Conservation (phyloP, 1,140 invertebrate species). For the Pseudomyrmex gracilis region DNA sequence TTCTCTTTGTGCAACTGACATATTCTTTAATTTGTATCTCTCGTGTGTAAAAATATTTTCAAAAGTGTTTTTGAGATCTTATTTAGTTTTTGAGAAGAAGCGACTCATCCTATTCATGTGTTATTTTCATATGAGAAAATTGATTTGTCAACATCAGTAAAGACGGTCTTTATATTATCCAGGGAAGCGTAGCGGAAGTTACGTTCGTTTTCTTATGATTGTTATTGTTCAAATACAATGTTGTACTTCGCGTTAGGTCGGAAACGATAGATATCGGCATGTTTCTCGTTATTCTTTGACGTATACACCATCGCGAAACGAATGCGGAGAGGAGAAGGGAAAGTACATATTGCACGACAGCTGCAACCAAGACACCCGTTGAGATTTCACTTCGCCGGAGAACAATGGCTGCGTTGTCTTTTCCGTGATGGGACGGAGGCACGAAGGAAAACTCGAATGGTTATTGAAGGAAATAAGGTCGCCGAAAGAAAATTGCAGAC, state of each 20-base stretch:
- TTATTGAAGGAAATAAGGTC: constrained; percentile 51
- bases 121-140: neutral
- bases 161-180: neutral
- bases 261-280: constrained; percentile 12
- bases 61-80: neutral
- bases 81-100: neutral
- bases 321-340: neutral
- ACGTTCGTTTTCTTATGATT: neutral
- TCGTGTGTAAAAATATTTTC: neutral
- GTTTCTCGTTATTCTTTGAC: constrained; percentile 40
- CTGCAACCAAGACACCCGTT: constrained; percentile 43
- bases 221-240: neutral
- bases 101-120: neutral
- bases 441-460: constrained; percentile 38
- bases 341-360: constrained; percentile 13
- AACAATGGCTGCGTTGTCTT: constrained; percentile 52
- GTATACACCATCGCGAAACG: constrained; percentile 9
- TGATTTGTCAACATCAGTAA: neutral
- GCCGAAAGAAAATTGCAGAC: constrained; percentile 58
- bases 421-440: constrained; percentile 26
- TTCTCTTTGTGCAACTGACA: neutral
- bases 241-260: constrained; percentile 11
- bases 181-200: neutral
- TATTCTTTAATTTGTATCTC: neutral
- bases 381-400: constrained; percentile 43